Percentiles rank a stretch among this genome's conserved stretches.
These are phyloP conservation scores for Prietella phreatophila DNA, from an alignment of 2,113 vertebrate genomes.

Conservation along the genomic window DNA sequence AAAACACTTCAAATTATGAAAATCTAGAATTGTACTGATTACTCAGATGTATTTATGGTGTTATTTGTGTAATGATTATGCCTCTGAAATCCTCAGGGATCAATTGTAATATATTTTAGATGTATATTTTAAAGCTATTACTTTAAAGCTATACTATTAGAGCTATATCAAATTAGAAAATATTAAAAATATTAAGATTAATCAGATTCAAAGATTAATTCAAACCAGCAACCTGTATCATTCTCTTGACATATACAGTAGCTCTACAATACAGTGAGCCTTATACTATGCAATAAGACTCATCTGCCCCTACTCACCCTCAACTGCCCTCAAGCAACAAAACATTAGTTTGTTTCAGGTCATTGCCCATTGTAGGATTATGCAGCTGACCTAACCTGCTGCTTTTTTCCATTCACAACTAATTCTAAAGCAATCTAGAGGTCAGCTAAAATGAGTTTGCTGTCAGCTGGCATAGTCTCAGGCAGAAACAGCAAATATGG, in stretches of 20 bases:
- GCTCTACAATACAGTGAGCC: background rate
- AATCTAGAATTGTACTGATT: background rate
- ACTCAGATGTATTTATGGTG: background rate
- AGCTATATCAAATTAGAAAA: background rate
- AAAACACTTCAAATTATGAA: background rate
- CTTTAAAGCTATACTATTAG: background rate
- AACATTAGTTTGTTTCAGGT: conserved; percentile 67
- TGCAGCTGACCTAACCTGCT: conserved; percentile 60
- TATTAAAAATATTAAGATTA: too few relatives aligned
- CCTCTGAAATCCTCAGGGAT: background rate
- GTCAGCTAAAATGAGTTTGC: conserved; percentile 46
- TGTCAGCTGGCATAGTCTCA: conserved; percentile 41
- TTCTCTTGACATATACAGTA: background rate
- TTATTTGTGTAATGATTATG: background rate
- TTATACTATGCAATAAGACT: background rate
- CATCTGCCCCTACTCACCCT: conserved; percentile 40
- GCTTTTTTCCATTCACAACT: conserved; percentile 44
- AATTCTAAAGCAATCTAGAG: conserved; percentile 55
- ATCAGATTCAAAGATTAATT: background rate
- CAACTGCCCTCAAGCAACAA: conserved; percentile 45
- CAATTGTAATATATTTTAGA: background rate
- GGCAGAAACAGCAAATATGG: conserved; percentile 48
- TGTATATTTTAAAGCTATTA: background rate
- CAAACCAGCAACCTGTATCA: background rate
- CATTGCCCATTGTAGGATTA: conserved; percentile 60